These are phyloP conservation scores for Apodemus agrarius DNA, from an alignment of 2,797 vertebrate species.

Conservation along the genomic window DNA sequence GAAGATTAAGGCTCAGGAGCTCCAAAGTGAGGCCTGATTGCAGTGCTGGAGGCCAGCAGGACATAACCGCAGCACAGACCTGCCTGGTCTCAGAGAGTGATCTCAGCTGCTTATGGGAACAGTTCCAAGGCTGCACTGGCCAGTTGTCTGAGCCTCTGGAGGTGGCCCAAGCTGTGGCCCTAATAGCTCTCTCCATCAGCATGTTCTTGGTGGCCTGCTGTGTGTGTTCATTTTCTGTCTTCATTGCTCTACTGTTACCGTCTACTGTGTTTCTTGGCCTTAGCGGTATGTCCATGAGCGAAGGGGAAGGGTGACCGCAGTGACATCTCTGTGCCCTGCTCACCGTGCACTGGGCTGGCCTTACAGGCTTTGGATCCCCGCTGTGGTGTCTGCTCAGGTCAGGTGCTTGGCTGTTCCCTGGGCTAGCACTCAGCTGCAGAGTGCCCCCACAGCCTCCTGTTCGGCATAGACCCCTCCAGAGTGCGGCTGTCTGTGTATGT, in stretches of 20 bases:
- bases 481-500: neutral
- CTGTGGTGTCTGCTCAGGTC: neutral
- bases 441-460: neutral
- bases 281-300: neutral
- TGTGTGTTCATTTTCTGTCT: slow-evolving; percentile 24
- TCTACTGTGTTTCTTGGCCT: slow-evolving; percentile 15
- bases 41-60: neutral
- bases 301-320: neutral
- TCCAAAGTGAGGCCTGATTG: neutral
- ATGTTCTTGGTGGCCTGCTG: neutral
- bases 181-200: neutral
- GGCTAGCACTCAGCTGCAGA: neutral
- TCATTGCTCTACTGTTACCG: neutral
- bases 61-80: neutral
- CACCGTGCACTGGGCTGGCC: neutral
- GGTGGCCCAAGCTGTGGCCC: neutral
- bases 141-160: neutral
- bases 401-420: neutral
- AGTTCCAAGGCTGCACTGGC: neutral
- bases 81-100: neutral
- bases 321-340: neutral
- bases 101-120: slow-evolving; percentile 11
- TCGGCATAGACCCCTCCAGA: neutral
- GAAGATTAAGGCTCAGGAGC: slow-evolving; percentile 25
- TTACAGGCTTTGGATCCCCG: neutral